Conservation (phyloP, 2,797 vertebrate genomes). For the Cuculus canorus region DNA sequence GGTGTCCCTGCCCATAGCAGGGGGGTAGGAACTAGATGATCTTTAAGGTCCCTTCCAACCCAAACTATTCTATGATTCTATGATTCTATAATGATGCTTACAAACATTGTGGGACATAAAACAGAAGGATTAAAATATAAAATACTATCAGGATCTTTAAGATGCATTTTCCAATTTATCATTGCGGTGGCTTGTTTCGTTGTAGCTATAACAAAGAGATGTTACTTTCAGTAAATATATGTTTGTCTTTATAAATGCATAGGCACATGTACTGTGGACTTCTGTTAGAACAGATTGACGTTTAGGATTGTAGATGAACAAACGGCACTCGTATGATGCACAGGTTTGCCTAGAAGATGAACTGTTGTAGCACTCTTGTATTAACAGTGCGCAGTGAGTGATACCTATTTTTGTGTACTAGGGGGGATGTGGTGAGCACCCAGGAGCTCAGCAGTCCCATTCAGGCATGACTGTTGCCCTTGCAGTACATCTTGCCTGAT, state of each 20-base stretch:
- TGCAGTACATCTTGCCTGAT: background rate
- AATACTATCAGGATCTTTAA: background rate
- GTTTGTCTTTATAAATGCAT: background rate
- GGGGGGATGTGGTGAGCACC: background rate
- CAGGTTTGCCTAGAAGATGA: background rate
- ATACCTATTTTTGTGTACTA: background rate
- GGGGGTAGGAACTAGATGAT: too few species aligned
- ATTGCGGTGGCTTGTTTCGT: background rate
- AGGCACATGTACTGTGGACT: background rate
- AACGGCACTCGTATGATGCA: background rate
- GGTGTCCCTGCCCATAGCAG: too few species aligned
- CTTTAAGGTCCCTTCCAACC: too few species aligned
- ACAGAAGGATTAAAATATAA: background rate
- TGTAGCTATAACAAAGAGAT: background rate
- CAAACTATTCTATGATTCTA: too few species aligned
- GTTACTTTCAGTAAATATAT: background rate
- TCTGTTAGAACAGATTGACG: background rate
- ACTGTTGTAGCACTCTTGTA: background rate
- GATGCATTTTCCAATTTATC: background rate
- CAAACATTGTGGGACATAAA: background rate
- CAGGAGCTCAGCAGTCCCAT: background rate
- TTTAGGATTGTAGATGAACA: background rate
- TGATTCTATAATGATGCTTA: background rate
- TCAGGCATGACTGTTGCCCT: background rate
- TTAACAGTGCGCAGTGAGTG: background rate